A percentile compares a stretch with the other conserved stretches of the same genome.
phyloP scores from a whole-genome alignment of 2,797 vertebrate genomes.

The Acanthurus lineatus region DNA sequence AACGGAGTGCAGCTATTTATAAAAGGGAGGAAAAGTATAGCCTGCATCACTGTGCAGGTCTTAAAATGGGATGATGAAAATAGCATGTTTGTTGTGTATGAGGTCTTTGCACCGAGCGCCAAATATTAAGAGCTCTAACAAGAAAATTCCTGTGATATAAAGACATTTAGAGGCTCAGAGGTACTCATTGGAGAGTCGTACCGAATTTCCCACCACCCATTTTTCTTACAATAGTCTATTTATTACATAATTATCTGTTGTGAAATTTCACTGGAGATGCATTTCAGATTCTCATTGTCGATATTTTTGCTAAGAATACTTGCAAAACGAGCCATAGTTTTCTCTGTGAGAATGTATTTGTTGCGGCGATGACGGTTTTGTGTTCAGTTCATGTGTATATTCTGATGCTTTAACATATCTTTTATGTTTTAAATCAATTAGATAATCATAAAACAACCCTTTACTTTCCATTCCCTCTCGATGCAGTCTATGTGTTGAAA shows the following conservation, averaged over 20 bases:
- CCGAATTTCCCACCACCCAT: neutral
- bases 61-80: slow-evolving; percentile 67
- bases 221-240: neutral
- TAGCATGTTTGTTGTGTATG: slow-evolving; percentile 58
- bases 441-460: neutral
- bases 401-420: neutral
- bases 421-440: neutral
- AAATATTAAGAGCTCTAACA: slow-evolving; percentile 28
- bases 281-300: slow-evolving; percentile 12
- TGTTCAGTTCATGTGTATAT: neutral
- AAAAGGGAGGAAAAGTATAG: slow-evolving; percentile 75
- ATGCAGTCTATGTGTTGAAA: neutral
- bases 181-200: slow-evolving; percentile 4
- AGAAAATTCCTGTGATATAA: neutral
- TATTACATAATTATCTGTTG: slow-evolving; percentile 19
- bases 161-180: slow-evolving; percentile 14
- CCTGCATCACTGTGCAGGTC: slow-evolving; percentile 65
- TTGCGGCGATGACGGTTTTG: neutral
- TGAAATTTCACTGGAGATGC: slow-evolving; percentile 1
- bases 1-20: slow-evolving; percentile 85
- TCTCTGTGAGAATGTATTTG: slow-evolving; percentile 9
- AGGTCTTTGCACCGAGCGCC: slow-evolving; percentile 10
- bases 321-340: neutral
- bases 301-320: neutral
- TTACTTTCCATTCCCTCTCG: neutral